Evolutionary conservation across 92 coral and sea anemone species (phyloP).

Genomic region (Palythoa grandis): DNA sequence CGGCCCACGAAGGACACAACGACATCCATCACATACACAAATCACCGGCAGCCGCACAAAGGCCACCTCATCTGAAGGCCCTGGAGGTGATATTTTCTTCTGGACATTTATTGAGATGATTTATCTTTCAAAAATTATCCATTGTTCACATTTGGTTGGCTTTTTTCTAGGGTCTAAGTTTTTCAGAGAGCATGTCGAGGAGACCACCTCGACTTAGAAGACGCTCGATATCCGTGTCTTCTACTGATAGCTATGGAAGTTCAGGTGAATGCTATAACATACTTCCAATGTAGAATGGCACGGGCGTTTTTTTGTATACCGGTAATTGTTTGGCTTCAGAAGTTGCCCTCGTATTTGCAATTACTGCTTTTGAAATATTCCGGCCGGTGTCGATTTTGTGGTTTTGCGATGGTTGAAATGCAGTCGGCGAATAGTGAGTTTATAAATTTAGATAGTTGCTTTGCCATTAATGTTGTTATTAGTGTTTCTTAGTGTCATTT

Average conservation of each 20-base stretch:
- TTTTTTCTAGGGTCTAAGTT: slow-evolving; percentile 89
- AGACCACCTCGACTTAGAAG: slow-evolving; percentile 99
- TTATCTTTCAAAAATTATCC: background rate
- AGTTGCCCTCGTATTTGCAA: slow-evolving; percentile 17
- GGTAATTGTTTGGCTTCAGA: slow-evolving; percentile 14
- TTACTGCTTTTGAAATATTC: slow-evolving; percentile 23
- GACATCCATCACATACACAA: slow-evolving; percentile 74
- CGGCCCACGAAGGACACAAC: slow-evolving; percentile 92
- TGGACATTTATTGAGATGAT: background rate
- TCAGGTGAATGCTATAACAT: slow-evolving; percentile 84
- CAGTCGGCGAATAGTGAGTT: slow-evolving; percentile 23
- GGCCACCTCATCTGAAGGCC: slow-evolving; percentile 94
- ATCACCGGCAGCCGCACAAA: slow-evolving; percentile 99
- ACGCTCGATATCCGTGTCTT: slow-evolving; percentile 99
- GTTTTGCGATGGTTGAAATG: slow-evolving; percentile 30
- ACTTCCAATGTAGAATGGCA: background rate
- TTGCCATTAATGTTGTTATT: slow-evolving; percentile 9
- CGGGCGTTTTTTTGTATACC: background rate
- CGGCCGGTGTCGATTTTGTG: slow-evolving; percentile 22
- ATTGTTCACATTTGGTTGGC: slow-evolving; percentile 32
- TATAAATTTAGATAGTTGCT: no score
- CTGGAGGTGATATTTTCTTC: slow-evolving; percentile 76
- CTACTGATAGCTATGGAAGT: slow-evolving; percentile 98
- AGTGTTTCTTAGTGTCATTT: slow-evolving; percentile 21
- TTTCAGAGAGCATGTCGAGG: slow-evolving; percentile 99